Conservation (phyloP, 2,888 invertebrate species). For the Drosophila bunnanda region DNA sequence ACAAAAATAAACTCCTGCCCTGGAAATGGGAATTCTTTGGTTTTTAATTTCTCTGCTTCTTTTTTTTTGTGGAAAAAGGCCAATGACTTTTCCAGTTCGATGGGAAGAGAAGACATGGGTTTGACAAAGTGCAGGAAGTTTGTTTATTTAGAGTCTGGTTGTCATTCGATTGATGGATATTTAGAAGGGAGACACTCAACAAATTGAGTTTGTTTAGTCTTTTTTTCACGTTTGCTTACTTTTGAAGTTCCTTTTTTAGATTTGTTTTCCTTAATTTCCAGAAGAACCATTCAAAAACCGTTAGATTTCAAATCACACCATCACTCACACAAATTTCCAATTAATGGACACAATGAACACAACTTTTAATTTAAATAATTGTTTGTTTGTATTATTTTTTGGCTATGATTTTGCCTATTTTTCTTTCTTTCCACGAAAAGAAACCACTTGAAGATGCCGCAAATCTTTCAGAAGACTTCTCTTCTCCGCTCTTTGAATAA, state of each 20-base stretch:
- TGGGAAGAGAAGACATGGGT: slow-evolving; percentile 29
- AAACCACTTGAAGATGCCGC: slow-evolving; percentile 43
- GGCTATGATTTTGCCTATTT: slow-evolving; percentile 46
- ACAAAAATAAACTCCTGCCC: slow-evolving; percentile 63
- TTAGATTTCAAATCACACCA: slow-evolving; percentile 23
- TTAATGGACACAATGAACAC: slow-evolving; percentile 36
- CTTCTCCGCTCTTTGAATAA: slow-evolving; percentile 23
- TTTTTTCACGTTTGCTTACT: slow-evolving; percentile 13
- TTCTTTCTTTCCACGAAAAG: slow-evolving; percentile 16
- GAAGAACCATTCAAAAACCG: slow-evolving; percentile 11
- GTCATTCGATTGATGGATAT: slow-evolving; percentile 38
- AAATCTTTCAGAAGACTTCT: slow-evolving; percentile 29
- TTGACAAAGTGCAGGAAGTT: slow-evolving; percentile 32
- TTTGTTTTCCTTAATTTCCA: neutral
- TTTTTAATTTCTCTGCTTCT: slow-evolving; percentile 22
- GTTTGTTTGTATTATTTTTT: slow-evolving; percentile 16
- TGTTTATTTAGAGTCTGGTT: slow-evolving; percentile 17
- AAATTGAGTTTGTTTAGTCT: slow-evolving; percentile 13
- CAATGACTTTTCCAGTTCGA: slow-evolving; percentile 57
- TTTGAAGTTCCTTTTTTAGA: neutral
- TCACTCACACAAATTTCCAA: slow-evolving; percentile 31
- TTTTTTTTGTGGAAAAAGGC: slow-evolving; percentile 57
- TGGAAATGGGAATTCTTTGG: slow-evolving; percentile 40
- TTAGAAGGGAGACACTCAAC: slow-evolving; percentile 16
- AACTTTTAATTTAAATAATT: slow-evolving; percentile 22